Conservation (phyloP, 2,888 invertebrate species). For the Bellardia bayeri region DNA sequence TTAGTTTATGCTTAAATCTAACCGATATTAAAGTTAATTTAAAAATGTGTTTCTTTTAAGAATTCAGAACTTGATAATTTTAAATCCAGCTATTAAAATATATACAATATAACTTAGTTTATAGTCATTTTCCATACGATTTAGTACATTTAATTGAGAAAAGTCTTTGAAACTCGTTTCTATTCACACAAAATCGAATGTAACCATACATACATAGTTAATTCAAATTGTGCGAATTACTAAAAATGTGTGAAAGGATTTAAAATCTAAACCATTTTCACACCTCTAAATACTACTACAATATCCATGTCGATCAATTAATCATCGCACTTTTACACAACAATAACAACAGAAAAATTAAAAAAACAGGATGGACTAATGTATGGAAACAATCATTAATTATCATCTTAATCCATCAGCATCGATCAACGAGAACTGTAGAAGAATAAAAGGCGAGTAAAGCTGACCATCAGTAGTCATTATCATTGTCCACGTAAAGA, state of each 20-base stretch:
- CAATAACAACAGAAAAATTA: background rate
- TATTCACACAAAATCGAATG: background rate
- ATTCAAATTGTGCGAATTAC: background rate
- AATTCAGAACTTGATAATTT: too few species aligned
- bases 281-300: slow-evolving; percentile 59
- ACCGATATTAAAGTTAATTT: too few species aligned
- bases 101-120: too few species aligned
- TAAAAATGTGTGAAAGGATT: slow-evolving; percentile 65
- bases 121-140: too few species aligned
- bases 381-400: slow-evolving; percentile 79
- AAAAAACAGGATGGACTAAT: slow-evolving; percentile 45
- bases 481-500: slow-evolving; percentile 36
- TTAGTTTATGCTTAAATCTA: too few species aligned
- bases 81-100: too few species aligned
- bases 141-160: background rate
- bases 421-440: slow-evolving; percentile 60
- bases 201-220: background rate
- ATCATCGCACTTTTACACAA: slow-evolving; percentile 49
- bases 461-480: slow-evolving; percentile 60
- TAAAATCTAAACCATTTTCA: slow-evolving; percentile 62
- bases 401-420: slow-evolving; percentile 80
- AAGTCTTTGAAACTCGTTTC: background rate
- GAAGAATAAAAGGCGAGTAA: slow-evolving; percentile 76
- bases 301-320: slow-evolving; percentile 65
- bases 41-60: too few species aligned